Base-by-base conservation (phyloP, 2,113 vertebrate species). In the Ammospiza caudacuta region DNA sequence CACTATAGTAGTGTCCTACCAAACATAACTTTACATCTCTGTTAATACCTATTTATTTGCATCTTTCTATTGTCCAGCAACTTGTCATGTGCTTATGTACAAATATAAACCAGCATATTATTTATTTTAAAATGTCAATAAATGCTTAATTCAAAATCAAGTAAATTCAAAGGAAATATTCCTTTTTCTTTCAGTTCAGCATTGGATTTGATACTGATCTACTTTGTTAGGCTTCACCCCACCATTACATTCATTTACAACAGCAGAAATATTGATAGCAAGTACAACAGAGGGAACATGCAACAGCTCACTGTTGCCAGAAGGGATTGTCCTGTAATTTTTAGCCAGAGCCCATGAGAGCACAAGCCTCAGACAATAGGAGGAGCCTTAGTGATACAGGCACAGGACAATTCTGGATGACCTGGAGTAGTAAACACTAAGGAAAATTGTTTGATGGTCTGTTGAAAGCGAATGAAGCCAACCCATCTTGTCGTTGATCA, bases 241-340 rank as follows among this genome's bases (percentile, higher is more conserved):
- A 72, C 21, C 20, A n/a, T 22, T 31, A 16, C 4, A 7, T 44
- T 63, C 1, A 54, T 54, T 74, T 64, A n/a, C 21, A 79, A 39
- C 17, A 58, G 51, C 17, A 54, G 59, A 87, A 74, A 11, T 11
- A 24, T 15, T 12, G 8, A 37, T 11, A 57, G 16, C 0, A 0
- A 72, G 33, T 66, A 67, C 7, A 49, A 22, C 10, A 52, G 9
- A 27, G 12, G 24, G 11, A 41, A 68, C 12, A 33, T n/a, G 24
- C 27, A 82, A 47, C 14, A 73, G 15, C 10, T 62, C 12, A 3
- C 22, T 82, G 33, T 12, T 81, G 14, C 33, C 31, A 80, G 27
- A 33, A 59, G 41, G 15, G 15, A 57, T 31, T 33, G 15, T 28
- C 33, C 33, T 37, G 33, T 21, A 58, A 63, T 15, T 89, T 78